Evolutionary conservation across 53 echinoderm and acorn worm genomes (phyloP), one percentile per base, ranked within the genome.

Genomic region (Hippasteria phrygiana): DNA sequence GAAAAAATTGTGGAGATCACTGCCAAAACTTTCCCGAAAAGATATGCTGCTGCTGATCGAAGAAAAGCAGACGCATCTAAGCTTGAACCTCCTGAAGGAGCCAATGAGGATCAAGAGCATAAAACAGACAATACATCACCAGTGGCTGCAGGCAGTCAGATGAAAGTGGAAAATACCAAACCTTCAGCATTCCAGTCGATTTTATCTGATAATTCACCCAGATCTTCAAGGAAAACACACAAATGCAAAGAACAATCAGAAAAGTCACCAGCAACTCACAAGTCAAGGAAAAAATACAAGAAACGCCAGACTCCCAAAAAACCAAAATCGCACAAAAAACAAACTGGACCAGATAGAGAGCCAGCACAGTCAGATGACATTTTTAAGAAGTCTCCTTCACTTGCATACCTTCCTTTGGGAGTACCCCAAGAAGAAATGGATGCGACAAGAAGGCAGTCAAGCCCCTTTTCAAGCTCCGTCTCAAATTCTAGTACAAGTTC

Each of bases 281-380:
- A 76, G 20, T 51, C 54, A 31, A 34, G 65, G 37, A 81, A 81
- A 40, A 81, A 63, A 39, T 31, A 12, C 17, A 81, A 81, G 45
- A 81, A 81, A 26, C 64, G 81, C 1, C 63, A 65, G 22, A 65
- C 81, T 11, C 64, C 33, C 28, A 63, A 29, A 1, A 81, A 65
- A 26, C 41, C 64, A 5, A 81, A 81, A 81, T 31, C 63, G 31
- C 41, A 45, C 64, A 81, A 31, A 63, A 81, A 43, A 40, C 80
- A n/a, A 3, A 24, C 20, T 1, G 20, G 16, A 28, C 63, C 14
- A 38, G 43, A 40, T 16, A 41, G 31, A 33, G 39, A 31, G 35
- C 32, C 36, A 3, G 10, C 8, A 9, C 31, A 12, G 5, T 47
- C 26, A 17, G 81, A 63, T 65, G 72, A n/a, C 72, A 42, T 12